These are phyloP conservation scores for Nansenia antarctica DNA, from an alignment of 2,113 vertebrate genomes.

Conservation along the genomic window DNA sequence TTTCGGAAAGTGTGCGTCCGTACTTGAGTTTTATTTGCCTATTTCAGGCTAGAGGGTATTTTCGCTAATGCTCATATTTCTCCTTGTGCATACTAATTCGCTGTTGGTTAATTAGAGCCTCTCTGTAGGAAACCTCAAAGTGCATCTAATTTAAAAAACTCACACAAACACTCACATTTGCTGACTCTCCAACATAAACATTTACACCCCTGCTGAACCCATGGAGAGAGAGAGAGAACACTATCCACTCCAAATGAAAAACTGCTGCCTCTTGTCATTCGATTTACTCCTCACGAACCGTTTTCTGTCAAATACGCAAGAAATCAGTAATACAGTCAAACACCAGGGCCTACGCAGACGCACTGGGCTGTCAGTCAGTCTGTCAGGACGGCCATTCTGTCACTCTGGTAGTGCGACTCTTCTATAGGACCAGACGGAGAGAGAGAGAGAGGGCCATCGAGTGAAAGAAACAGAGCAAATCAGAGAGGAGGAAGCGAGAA, in stretches of 20 bases:
- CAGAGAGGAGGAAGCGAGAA: constrained; percentile 2
- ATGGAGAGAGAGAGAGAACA: background rate
- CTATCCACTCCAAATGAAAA: background rate
- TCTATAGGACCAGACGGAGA: constrained; percentile 15
- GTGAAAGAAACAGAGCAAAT: background rate
- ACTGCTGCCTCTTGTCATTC: background rate
- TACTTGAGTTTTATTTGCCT: background rate
- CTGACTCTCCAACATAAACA: constrained; percentile 16
- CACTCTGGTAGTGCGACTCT: background rate
- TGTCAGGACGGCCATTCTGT: background rate
- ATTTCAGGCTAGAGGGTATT: constrained; percentile 12
- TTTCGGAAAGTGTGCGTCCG: background rate
- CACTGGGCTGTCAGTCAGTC: too few relatives aligned
- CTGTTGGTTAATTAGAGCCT: constrained; percentile 42
- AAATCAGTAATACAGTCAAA: background rate
- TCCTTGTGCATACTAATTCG: constrained; percentile 30
- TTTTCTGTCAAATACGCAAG: background rate
- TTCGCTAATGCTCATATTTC: constrained; percentile 32
- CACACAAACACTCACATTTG: constrained; percentile 10
- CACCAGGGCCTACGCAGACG: background rate
- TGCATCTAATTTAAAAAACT: constrained; percentile 45
- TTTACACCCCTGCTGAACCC: background rate
- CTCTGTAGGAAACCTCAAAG: constrained; percentile 30
- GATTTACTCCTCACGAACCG: constrained; percentile 15
- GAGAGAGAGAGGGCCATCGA: background rate